Conservation (phyloP, 2,888 invertebrate genomes). For the Labia minor region DNA sequence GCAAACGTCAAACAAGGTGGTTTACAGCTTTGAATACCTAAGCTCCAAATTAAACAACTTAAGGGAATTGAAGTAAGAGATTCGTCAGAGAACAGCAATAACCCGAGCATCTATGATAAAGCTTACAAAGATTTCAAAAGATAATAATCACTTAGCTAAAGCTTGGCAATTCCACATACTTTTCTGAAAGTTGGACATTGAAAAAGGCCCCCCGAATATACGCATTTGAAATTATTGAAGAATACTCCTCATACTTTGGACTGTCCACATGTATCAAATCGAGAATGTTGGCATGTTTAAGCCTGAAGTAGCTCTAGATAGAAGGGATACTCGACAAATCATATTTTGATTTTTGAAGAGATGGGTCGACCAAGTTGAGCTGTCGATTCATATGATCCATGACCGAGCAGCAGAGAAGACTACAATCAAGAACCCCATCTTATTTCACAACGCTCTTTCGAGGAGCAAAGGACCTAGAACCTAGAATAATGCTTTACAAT, state of each 20-base stretch:
- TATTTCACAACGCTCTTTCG: too few species aligned
- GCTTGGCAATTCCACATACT: not conserved
- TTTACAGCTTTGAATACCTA: not conserved
- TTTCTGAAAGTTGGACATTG: not conserved
- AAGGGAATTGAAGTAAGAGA: not conserved
- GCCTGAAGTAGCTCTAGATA: not conserved
- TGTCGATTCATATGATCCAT: not conserved
- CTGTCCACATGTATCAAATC: not conserved
- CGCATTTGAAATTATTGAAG: not conserved
- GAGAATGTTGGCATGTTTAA: not conserved
- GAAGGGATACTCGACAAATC: not conserved
- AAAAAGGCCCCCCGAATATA: not conserved
- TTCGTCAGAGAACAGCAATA: not conserved
- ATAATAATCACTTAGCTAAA: not conserved
- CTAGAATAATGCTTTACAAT: too few species aligned
- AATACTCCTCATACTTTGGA: not conserved
- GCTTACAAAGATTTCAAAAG: not conserved
- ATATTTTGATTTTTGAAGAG: too few species aligned
- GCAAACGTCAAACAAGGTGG: not conserved
- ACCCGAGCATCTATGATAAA: not conserved
- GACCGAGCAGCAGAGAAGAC: not conserved
- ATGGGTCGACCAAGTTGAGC: not conserved
- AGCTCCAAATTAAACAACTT: not conserved
- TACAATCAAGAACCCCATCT: not conserved
- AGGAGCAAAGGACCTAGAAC: not conserved